phyloP scores from a whole-genome alignment of 1,140 invertebrate genomes.

The Caenorhabditis elegans region DNA sequence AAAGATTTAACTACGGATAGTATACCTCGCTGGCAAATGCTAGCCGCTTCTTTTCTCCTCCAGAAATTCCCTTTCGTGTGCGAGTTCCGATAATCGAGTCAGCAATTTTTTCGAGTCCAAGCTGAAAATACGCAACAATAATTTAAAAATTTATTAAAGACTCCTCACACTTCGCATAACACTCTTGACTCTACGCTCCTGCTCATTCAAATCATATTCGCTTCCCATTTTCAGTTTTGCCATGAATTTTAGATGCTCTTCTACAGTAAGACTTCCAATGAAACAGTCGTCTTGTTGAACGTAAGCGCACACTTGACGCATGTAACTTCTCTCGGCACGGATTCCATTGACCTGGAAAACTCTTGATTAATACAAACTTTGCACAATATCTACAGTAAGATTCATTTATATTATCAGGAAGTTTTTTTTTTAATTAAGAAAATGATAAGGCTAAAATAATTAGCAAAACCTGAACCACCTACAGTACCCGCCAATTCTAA shows the following conservation, averaged over 20 bases:
- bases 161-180: constrained; percentile 79
- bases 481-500: too few species aligned
- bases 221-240: constrained; percentile 87
- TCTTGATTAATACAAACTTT: too few species aligned
- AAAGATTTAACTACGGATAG: not conserved
- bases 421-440: too few species aligned
- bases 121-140: constrained; percentile 68
- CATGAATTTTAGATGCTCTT: constrained; percentile 85
- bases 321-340: constrained; percentile 68
- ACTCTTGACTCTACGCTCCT: constrained; percentile 81
- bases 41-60: constrained; percentile 90
- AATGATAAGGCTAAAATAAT: too few species aligned
- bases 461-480: too few species aligned
- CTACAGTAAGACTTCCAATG: constrained; percentile 82
- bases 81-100: constrained; percentile 81
- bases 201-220: constrained; percentile 73
- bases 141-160: not conserved
- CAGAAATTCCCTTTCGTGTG: constrained; percentile 86
- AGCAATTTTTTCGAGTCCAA: constrained; percentile 73
- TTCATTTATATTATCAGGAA: too few species aligned
- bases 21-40: constrained; percentile 87
- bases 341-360: constrained; percentile 57
- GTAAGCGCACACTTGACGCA: constrained; percentile 82
- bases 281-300: constrained; percentile 91
- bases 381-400: too few species aligned